These are phyloP conservation scores for Pristionchus exspectatus DNA, from an alignment of 2,888 invertebrate species.

Conservation along the genomic window DNA sequence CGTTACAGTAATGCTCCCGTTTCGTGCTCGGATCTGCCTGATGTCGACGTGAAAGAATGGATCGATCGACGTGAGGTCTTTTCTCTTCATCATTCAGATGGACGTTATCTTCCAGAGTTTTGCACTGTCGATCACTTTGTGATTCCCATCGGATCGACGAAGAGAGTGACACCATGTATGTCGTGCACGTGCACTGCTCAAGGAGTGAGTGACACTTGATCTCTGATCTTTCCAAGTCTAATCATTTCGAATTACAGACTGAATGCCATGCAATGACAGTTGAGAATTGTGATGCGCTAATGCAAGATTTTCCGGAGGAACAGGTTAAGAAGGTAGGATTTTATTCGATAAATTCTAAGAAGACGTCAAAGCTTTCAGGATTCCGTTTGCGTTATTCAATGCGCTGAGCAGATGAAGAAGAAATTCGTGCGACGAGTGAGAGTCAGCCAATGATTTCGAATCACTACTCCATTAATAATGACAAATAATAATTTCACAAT, in stretches of 20 bases:
- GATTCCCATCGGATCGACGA: constrained; percentile 76
- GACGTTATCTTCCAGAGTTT: constrained; percentile 69
- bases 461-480: not conserved
- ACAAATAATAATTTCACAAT: constrained; percentile 24
- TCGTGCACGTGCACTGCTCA: constrained; percentile 78
- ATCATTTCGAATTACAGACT: constrained; percentile 62
- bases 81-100: not conserved
- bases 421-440: constrained; percentile 18
- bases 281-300: constrained; percentile 68
- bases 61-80: constrained; percentile 73
- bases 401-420: constrained; percentile 59
- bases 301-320: constrained; percentile 60
- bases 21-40: constrained; percentile 74
- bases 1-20: constrained; percentile 76
- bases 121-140: constrained; percentile 77
- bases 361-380: constrained; percentile 59
- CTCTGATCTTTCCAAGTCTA: not conserved
- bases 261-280: constrained; percentile 78
- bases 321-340: not conserved
- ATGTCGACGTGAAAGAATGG: constrained; percentile 76
- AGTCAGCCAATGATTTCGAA: not conserved
- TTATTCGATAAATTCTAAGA: too few relatives aligned
- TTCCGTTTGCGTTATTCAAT: constrained; percentile 74
- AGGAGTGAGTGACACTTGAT: constrained; percentile 66
- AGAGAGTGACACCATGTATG: constrained; percentile 77